Evolutionary conservation across 2,113 vertebrate species (phyloP).

Genomic region (Tilapia sparmanii): DNA sequence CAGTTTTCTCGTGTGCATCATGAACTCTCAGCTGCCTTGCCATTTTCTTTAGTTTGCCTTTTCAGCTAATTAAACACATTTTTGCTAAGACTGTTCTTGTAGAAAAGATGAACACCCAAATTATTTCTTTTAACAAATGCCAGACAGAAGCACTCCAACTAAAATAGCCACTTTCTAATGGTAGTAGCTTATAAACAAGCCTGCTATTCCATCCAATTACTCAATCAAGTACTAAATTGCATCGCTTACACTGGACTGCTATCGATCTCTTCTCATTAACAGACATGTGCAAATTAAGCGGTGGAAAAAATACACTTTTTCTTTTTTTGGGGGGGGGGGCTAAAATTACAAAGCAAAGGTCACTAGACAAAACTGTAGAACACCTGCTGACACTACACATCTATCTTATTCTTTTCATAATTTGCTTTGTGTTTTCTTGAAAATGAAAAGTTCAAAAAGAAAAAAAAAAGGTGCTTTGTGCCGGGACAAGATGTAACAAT

Average conservation of each 20-base stretch:
- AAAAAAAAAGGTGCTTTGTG: not conserved
- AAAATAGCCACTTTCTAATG: not conserved
- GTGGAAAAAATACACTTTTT: not conserved
- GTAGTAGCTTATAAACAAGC: not conserved
- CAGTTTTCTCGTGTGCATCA: not conserved
- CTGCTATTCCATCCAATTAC: not conserved
- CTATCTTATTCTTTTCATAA: not conserved
- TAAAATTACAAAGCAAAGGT: not conserved
- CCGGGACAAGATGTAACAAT: not conserved
- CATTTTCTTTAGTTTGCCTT: not conserved
- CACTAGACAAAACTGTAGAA: not conserved
- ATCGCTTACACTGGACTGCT: not conserved
- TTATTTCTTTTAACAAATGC: not conserved
- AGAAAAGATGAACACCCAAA: not conserved
- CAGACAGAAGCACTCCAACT: not conserved
- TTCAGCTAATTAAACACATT: slow-evolving; percentile 13
- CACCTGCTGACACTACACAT: not conserved
- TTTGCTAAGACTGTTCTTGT: not conserved
- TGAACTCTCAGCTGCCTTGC: not conserved
- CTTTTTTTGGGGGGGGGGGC: not conserved
- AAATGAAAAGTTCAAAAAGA: not conserved
- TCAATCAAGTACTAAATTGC: not conserved
- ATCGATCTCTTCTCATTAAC: not conserved
- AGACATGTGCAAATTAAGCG: not conserved
- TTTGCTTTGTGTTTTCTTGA: not conserved